Evolutionary conservation across 2,797 vertebrate genomes (phyloP), one percentile per base, ranked within the genome.

Genomic region (Rhinophrynus dorsalis): DNA sequence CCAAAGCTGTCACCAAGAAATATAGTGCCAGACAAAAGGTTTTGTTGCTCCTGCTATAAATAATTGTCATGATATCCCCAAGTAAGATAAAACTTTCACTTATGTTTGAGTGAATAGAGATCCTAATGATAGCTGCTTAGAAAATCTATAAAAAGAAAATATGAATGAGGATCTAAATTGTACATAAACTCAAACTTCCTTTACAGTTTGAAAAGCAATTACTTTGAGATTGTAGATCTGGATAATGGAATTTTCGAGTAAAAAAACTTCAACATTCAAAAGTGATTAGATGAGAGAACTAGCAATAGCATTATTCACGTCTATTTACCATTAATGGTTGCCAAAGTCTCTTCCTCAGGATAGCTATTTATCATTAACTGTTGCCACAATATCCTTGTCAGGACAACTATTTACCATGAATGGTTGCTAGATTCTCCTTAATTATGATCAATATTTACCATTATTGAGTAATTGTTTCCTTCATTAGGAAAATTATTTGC

Each of bases 1-100:
- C 86, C 91, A 86, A 94, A 96, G 94, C 95, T 97, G 95, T 91
- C 91, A 75, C 79, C 79, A 88, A 93, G 92, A 92, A 90, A 94
- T 93, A 93, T 88, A 90, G 85, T 90, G 84, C 84, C 86, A 88
- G 87, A 89, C 87, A 89, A 88, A 90, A 90, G 87, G 90, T 87
- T 89, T 88, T 91, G 86, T 91, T 91, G 88, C 82, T 74, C 77
- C 80, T 87, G 85, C 76, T 80, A 81, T 91, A 90, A 91, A 91
- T 91, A 87, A 88, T 84, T 88, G 86, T 80, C 75, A 80, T 80
- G 88, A 87, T 90, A 88, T 89, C 83, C 83, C 80, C 75, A 76
- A 88, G 82, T 81, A 83, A 90, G 89, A 91, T 89, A 90, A 91
- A 91, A 90, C 88, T 91, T 91, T 91, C 90, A 87, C 90, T 91